Evolutionary conservation across 1,140 invertebrate species (phyloP), one percentile per base, ranked within the genome.

Genomic region (Pollicipes pollicipes): DNA sequence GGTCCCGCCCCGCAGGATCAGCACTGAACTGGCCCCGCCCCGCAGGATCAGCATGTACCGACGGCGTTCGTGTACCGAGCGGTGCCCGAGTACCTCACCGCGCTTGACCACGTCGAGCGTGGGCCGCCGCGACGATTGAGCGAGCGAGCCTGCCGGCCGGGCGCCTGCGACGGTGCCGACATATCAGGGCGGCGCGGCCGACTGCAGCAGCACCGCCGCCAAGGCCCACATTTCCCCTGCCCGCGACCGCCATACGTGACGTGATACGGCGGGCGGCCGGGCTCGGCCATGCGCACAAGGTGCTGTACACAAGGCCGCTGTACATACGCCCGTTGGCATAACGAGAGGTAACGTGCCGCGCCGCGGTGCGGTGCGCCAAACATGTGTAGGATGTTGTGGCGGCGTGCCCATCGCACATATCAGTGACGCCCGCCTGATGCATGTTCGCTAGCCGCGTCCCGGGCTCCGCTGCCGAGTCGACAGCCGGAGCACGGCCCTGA

Each of bases 1-100:
- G n/a, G n/a, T n/a, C n/a, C n/a, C n/a, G n/a, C n/a, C n/a, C n/a
- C n/a, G n/a, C n/a, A n/a, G n/a, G n/a, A n/a, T n/a, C n/a, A n/a
- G n/a, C n/a, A n/a, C n/a, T n/a, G n/a, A n/a, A n/a, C n/a, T n/a
- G n/a, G n/a, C n/a, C n/a, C n/a, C n/a, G n/a, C n/a, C n/a, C n/a
- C n/a, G n/a, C n/a, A n/a, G n/a, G n/a, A n/a, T n/a, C n/a, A n/a
- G n/a, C n/a, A n/a, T n/a, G n/a, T n/a, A n/a, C n/a, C n/a, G n/a
- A n/a, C n/a, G n/a, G n/a, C n/a, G 80, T 99, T 99, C 83, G 98
- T 95, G 82, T 99, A 99, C 82, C 87, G 93, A 75, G 95, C 97
- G 68, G 95, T 95, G 78, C 85, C 99, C 77, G 96, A 99, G 82
- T 98, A 98, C 81, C 85, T 95, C 78, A 90, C 90, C 75, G 93